These are phyloP conservation scores for Chouioia cunea DNA, from an alignment of 2,888 invertebrate species.

Conservation along the genomic window DNA sequence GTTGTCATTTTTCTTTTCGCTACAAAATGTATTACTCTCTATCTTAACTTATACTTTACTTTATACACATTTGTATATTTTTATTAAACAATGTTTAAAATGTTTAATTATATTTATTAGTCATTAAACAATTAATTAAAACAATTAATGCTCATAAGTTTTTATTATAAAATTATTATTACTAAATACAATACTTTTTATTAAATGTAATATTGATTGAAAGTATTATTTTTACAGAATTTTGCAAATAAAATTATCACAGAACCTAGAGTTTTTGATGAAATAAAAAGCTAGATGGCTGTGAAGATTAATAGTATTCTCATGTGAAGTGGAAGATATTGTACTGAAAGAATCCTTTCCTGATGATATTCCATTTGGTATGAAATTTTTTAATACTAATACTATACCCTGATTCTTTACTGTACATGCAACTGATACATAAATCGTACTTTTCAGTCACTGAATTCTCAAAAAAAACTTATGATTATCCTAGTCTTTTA, in stretches of 20 bases:
- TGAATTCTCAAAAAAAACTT: conserved; percentile 96
- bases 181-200: too few relatives aligned
- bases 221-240: conserved; percentile 72
- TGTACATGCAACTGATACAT: conserved; percentile 12
- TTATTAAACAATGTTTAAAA: conserved; percentile 27
- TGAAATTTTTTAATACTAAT: conserved; percentile 41
- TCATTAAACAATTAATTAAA: too few relatives aligned
- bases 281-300: conserved; percentile 89
- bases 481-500: conserved; percentile 94
- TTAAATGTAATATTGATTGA: too few relatives aligned
- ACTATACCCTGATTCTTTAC: conserved; percentile 8
- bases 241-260: conserved; percentile 87
- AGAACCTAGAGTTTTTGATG: conserved; percentile 87
- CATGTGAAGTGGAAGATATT: conserved; percentile 79
- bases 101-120: conserved; percentile 34
- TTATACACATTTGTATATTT: too few relatives aligned
- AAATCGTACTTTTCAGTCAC: conserved; percentile 73
- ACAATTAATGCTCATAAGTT: too few relatives aligned
- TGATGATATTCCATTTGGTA: conserved; percentile 82
- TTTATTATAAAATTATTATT: too few relatives aligned
- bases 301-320: conserved; percentile 86
- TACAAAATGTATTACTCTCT: conserved; percentile 18
- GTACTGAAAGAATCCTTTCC: conserved; percentile 84
- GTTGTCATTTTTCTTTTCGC: conserved; percentile 17
- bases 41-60: too few relatives aligned